These are phyloP conservation scores for Amia ocellicauda DNA, from an alignment of 2,113 vertebrate species.

Conservation along the genomic window DNA sequence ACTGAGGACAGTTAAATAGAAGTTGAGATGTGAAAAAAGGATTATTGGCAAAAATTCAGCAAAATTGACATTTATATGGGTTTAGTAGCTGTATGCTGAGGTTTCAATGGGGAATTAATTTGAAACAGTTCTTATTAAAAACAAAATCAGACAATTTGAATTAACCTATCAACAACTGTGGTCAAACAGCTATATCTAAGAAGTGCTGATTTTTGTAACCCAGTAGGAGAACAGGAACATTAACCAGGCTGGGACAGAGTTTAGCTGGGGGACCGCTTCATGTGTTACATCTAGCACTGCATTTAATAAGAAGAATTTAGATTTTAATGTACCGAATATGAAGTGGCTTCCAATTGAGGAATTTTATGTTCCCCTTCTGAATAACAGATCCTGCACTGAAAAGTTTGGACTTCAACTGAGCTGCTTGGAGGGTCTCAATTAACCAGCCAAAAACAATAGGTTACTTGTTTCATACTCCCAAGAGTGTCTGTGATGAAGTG, in stretches of 20 bases:
- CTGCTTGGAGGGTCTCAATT: conserved; percentile 50
- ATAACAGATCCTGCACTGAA: conserved; percentile 48
- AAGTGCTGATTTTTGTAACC: conserved; percentile 53
- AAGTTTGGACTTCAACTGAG: conserved; percentile 46
- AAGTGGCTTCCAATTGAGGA: conserved; percentile 59
- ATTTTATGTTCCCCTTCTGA: conserved; percentile 45
- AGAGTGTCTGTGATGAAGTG: background rate
- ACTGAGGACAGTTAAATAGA: conserved; percentile 51
- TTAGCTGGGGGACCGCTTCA: conserved; percentile 33
- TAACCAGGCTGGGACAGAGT: conserved; percentile 32
- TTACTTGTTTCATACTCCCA: conserved; percentile 16
- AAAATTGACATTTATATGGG: conserved; percentile 66
- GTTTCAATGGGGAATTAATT: conserved; percentile 72
- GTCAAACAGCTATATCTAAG: conserved; percentile 55
- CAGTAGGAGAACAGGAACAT: conserved; percentile 36
- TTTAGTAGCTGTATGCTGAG: conserved; percentile 67
- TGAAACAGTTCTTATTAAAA: conserved; percentile 71
- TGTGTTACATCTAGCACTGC: conserved; percentile 38
- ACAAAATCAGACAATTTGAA: conserved; percentile 54
- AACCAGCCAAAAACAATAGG: conserved; percentile 18
- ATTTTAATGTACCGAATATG: conserved; percentile 44
- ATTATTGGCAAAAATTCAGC: conserved; percentile 56
- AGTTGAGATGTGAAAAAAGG: too few relatives aligned
- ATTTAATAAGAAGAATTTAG: conserved; percentile 52
- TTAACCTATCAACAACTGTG: conserved; percentile 52